These are phyloP conservation scores for Oreohelix idahoensis DNA, from an alignment of 1,140 invertebrate species.

Conservation along the genomic window DNA sequence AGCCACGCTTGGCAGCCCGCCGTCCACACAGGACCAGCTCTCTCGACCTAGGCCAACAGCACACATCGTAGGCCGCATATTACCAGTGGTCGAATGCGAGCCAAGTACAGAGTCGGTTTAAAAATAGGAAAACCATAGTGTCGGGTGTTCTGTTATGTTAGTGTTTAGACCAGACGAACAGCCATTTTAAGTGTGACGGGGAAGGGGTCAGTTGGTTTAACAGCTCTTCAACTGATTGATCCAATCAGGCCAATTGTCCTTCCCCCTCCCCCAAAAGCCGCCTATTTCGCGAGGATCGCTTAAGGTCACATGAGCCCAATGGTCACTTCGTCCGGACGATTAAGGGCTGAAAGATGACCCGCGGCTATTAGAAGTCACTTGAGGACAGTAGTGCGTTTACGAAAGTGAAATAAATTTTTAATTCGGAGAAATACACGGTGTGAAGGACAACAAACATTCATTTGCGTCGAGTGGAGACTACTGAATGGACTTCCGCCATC, in stretches of 20 bases:
- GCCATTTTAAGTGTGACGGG: neutral
- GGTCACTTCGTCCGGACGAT: constrained; percentile 29
- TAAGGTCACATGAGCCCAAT: constrained; percentile 13
- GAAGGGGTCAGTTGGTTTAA: constrained; percentile 20
- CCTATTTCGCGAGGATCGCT: constrained; percentile 9
- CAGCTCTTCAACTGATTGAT: constrained; percentile 29
- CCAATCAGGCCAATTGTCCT: constrained; percentile 26
- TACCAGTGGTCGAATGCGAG: constrained; percentile 39
- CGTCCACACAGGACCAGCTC: constrained; percentile 34
- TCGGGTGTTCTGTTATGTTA: constrained; percentile 20
- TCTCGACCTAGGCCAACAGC: constrained; percentile 26
- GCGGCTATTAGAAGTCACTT: neutral
- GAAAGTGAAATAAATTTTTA: constrained; percentile 10
- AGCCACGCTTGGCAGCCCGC: constrained; percentile 42
- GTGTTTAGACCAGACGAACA: constrained; percentile 1
- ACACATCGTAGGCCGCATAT: constrained; percentile 17
- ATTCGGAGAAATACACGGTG: constrained; percentile 4
- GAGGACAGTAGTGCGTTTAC: neutral
- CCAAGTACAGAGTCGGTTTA: constrained; percentile 29
- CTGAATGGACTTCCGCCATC: constrained; percentile 59
- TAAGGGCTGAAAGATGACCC: constrained; percentile 42
- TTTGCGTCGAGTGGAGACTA: constrained; percentile 14
- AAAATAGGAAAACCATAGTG: neutral
- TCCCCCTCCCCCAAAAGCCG: neutral
- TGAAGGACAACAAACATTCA: constrained; percentile 21